Evolutionary conservation across 1,140 invertebrate species (phyloP).

Genomic region (Atta cephalotes): DNA sequence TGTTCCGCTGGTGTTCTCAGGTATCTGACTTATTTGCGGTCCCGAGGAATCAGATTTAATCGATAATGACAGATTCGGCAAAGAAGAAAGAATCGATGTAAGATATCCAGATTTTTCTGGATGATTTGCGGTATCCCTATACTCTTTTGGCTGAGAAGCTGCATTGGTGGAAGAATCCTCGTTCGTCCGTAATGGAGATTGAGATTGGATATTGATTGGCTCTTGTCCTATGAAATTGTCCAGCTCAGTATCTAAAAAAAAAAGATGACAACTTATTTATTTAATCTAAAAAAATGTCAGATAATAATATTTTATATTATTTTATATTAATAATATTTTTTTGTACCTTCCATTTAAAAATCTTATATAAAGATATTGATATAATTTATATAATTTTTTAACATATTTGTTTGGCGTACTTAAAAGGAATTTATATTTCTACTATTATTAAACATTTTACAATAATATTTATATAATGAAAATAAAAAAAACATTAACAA

Average conservation of each 20-base stretch:
- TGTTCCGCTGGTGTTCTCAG: constrained; percentile 33
- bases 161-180: constrained; percentile 40
- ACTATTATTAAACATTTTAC: neutral
- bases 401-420: neutral
- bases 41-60: constrained; percentile 70
- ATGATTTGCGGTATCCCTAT: constrained; percentile 67
- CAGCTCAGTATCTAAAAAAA: constrained; percentile 78
- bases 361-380: neutral
- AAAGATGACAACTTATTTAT: constrained; percentile 19
- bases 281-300: neutral
- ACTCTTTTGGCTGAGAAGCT: constrained; percentile 35
- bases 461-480: neutral
- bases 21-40: constrained; percentile 45
- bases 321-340: neutral
- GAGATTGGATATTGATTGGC: constrained; percentile 23
- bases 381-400: neutral
- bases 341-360: neutral
- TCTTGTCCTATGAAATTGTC: constrained; percentile 77
- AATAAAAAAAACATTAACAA: neutral
- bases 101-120: constrained; percentile 80
- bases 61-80: constrained; percentile 81
- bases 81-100: constrained; percentile 82
- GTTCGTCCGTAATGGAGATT: neutral
- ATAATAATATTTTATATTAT: constrained; percentile 6
- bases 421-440: neutral